phyloP scores from a whole-genome alignment of 2,888 invertebrate species.

The Orthonevra nobilis region DNA sequence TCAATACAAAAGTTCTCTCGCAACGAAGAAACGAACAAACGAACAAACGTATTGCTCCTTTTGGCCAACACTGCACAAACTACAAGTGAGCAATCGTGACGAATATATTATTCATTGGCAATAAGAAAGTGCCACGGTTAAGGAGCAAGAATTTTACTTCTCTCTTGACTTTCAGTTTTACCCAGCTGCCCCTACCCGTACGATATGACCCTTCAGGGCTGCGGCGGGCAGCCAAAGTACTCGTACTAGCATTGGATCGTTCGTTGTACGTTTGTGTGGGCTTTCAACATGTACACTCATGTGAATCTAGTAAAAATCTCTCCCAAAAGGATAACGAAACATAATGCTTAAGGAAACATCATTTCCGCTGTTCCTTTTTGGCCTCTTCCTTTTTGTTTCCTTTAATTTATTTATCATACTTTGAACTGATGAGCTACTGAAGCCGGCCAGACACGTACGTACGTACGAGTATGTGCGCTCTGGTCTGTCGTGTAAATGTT shows the following conservation, averaged over 20 bases:
- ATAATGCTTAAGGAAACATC: slow-evolving; percentile 70
- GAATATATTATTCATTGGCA: slow-evolving; percentile 71
- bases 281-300: slow-evolving; percentile 43
- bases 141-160: slow-evolving; percentile 66
- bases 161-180: slow-evolving; percentile 47
- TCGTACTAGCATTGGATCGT: too few relatives aligned
- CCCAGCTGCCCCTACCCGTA: slow-evolving; percentile 20
- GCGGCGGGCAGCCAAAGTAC: too few relatives aligned
- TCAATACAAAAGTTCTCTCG: slow-evolving; percentile 58
- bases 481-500: slow-evolving; percentile 37
- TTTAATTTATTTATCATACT: slow-evolving; percentile 66
- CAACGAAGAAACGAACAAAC: too few relatives aligned
- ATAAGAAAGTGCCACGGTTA: slow-evolving; percentile 70
- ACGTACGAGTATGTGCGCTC: neutral
- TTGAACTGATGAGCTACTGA: slow-evolving; percentile 1
- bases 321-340: slow-evolving; percentile 67
- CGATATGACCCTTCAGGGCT: slow-evolving; percentile 62
- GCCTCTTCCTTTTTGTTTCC: slow-evolving; percentile 38
- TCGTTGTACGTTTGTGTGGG: slow-evolving; percentile 23
- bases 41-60: slow-evolving; percentile 30
- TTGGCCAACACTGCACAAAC: slow-evolving; percentile 50
- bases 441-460: slow-evolving; percentile 12
- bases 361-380: slow-evolving; percentile 54
- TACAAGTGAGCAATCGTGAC: slow-evolving; percentile 70
- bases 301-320: slow-evolving; percentile 62